Conservation (phyloP, 2,888 invertebrate species). For the Brenthis daphne region DNA sequence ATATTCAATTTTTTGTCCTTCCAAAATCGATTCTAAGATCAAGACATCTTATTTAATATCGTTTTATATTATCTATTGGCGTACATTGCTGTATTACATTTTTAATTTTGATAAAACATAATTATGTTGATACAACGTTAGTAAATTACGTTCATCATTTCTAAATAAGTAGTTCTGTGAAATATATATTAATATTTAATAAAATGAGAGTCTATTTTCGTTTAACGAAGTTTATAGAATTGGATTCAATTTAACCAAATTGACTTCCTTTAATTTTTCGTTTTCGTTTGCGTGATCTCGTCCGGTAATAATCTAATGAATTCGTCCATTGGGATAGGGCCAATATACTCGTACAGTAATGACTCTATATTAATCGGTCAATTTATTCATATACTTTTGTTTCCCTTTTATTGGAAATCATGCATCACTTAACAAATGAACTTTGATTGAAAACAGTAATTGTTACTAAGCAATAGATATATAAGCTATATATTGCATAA, state of each 20-base stretch:
- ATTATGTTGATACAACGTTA: background rate
- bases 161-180: background rate
- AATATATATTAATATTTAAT: background rate
- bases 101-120: background rate
- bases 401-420: constrained; percentile 40
- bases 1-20: constrained; percentile 56
- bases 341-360: constrained; percentile 51
- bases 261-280: constrained; percentile 79
- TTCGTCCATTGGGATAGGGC: constrained; percentile 72
- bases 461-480: background rate
- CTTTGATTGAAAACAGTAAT: constrained; percentile 9
- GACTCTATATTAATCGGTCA: constrained; percentile 68
- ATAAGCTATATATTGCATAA: no score
- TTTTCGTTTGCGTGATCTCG: constrained; percentile 80
- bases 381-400: constrained; percentile 41
- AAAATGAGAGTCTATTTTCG: background rate
- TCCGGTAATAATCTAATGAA: constrained; percentile 78
- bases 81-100: constrained; percentile 1
- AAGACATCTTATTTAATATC: constrained; percentile 52
- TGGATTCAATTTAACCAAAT: constrained; percentile 73
- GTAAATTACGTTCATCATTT: no score
- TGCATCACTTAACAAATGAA: constrained; percentile 26
- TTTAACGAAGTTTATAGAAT: constrained; percentile 62
- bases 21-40: constrained; percentile 51
- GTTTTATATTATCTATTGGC: constrained; percentile 26